Base-by-base conservation (phyloP, 1,140 invertebrate genomes). In the Varroa destructor region DNA sequence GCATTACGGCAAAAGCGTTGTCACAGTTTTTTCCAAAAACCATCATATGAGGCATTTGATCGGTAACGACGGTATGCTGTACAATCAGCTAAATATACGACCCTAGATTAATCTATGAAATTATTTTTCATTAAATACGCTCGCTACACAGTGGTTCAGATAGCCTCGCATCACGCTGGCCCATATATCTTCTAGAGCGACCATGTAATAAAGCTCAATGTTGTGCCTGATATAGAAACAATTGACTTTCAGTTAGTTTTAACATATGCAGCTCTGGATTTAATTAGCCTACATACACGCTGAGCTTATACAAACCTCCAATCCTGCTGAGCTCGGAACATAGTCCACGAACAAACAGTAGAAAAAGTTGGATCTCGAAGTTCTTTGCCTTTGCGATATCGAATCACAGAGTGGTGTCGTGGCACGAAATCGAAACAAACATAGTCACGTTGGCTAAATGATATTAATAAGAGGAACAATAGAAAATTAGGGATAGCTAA, bases 401-500 rank as follows among this genome's bases (percentile, higher is more conserved):
- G 84, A 73, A 97, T 96, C 74, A 98, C 85, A 79, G 96, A 97
- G 76, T 97, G 93, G 83, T 97, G 93, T 73, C 90, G 85, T 0
- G 91, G 89, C 10, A 97, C 86, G 79, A 98, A 95, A 78, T 97
- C 92, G 77, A 95, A 96, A 77, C 95, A 97, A 6, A 97, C 86
- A 77, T 90, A 97, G 85, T 97, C 94, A 77, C 95, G 93, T 82
- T 97, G 93, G 81, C 93, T 90, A 78, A 75, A 85, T 51, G 46
- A 25, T 25, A 25, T 25, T 25, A 25, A 25, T 8, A 51, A 51
- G 4, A 8, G 46, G 83, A 74, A 72, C 72, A 77, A 76, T 76
- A 76, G 75, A 73, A 58, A 74, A 55, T 43, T 46, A 51, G 8
- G 46, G 46, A 51, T 8, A 51, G 46, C 46, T 71, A 54, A 72